These are phyloP conservation scores for Cephus spinipes DNA, from an alignment of 2,888 invertebrate genomes.

Conservation along the genomic window DNA sequence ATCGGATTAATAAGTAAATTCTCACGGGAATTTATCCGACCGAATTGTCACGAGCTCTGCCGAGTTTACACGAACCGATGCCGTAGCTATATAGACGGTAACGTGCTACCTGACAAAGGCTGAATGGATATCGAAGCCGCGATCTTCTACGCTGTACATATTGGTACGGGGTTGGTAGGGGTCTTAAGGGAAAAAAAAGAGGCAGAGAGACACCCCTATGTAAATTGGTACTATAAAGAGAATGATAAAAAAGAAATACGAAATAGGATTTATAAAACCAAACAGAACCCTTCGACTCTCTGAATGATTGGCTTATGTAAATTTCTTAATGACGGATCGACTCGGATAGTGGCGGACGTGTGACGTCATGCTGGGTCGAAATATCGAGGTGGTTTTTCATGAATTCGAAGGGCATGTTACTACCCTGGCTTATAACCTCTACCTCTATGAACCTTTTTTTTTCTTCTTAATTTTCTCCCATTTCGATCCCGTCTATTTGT, in stretches of 20 bases:
- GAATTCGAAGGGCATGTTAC: conserved; percentile 49
- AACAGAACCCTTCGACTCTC: conserved; percentile 29
- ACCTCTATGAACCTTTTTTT: not conserved
- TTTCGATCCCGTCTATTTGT: not conserved
- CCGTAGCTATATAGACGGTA: not conserved
- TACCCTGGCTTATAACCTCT: conserved; percentile 17
- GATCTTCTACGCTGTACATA: not conserved
- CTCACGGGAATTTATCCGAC: not conserved
- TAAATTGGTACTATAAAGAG: not conserved
- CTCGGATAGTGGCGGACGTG: conserved; percentile 40
- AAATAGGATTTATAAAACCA: conserved; percentile 5
- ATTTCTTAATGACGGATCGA: conserved; percentile 60
- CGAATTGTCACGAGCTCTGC: not conserved
- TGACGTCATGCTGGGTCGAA: conserved; percentile 58
- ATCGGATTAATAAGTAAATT: not conserved
- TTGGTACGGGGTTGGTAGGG: not conserved
- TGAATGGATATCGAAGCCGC: not conserved
- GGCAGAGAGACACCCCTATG: conserved; percentile 38
- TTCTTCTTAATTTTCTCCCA: not conserved
- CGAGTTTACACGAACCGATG: not conserved
- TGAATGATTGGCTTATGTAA: conserved; percentile 61
- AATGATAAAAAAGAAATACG: conserved; percentile 15
- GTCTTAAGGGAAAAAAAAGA: conserved; percentile 29
- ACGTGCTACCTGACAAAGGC: not conserved
- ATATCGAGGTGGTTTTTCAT: conserved; percentile 55